These are phyloP conservation scores for Chionomys nivalis DNA, from an alignment of 2,113 vertebrate species.

Conservation along the genomic window DNA sequence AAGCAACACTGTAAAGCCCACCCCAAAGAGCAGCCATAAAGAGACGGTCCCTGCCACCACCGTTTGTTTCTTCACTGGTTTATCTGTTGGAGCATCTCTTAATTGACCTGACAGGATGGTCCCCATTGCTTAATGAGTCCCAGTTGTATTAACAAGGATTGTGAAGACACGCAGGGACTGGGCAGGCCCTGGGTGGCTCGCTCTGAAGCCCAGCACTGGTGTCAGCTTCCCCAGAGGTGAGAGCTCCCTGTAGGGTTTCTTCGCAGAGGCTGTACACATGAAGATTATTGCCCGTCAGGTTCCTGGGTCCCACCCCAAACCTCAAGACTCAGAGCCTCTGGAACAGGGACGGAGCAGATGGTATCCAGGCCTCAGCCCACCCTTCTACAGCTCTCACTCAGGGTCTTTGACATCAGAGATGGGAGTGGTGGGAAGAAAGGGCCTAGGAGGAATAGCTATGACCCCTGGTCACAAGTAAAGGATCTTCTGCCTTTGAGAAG, in stretches of 20 bases:
- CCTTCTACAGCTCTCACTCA: background rate
- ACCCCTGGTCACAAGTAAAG: background rate
- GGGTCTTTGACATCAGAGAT: background rate
- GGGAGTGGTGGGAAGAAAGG: background rate
- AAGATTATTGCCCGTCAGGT: background rate
- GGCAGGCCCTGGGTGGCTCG: background rate
- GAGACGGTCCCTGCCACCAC: background rate
- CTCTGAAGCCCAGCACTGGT: background rate
- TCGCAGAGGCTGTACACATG: background rate
- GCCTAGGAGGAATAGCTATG: background rate
- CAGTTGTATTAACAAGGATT: background rate
- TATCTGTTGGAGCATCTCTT: slow-evolving; percentile 52
- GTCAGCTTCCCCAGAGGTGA: background rate
- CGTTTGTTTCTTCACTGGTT: slow-evolving; percentile 10
- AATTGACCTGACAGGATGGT: background rate
- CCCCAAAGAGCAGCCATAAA: slow-evolving; percentile 33
- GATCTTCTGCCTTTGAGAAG: background rate
- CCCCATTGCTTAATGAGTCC: background rate
- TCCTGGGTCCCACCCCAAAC: background rate
- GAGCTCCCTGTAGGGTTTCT: fast-evolving
- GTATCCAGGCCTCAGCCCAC: background rate
- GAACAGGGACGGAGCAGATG: background rate
- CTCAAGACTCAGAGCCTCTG: background rate
- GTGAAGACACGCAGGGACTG: background rate
- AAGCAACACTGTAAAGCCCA: slow-evolving; percentile 48